Evolutionary conservation across 2,113 vertebrate species (phyloP).

Genomic region (Colossoma macropomum): DNA sequence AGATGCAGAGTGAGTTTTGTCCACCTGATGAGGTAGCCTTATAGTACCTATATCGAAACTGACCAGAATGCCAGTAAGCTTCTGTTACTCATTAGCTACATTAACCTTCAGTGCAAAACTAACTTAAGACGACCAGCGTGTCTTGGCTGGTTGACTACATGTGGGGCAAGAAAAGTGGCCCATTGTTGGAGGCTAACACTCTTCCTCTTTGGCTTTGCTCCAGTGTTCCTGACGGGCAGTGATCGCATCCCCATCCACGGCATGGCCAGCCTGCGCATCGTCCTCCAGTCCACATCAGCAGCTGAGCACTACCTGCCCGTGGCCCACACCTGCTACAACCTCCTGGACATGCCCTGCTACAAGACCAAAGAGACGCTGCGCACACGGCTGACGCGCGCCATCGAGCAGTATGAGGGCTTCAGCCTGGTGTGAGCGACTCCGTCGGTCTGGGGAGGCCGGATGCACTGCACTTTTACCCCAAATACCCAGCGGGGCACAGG

Average conservation of each 20-base stretch:
- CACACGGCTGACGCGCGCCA: slow-evolving; percentile 86
- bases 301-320: slow-evolving; percentile 92
- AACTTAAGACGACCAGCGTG: too few relatives aligned
- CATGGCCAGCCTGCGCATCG: slow-evolving; percentile 92
- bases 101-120: too few relatives aligned
- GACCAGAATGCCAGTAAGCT: too few relatives aligned
- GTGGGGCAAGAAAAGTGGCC: too few relatives aligned
- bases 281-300: slow-evolving; percentile 90
- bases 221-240: slow-evolving; percentile 96
- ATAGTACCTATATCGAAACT: too few relatives aligned
- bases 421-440: slow-evolving; percentile 86
- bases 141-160: too few relatives aligned
- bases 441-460: neutral
- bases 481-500: neutral
- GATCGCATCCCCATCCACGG: slow-evolving; percentile 98
- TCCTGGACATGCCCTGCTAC: slow-evolving; percentile 96
- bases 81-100: too few relatives aligned
- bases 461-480: slow-evolving; percentile 41
- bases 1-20: too few relatives aligned
- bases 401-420: slow-evolving; percentile 97
- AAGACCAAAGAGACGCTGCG: slow-evolving; percentile 89
- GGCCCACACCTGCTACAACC: slow-evolving; percentile 98
- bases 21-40: too few relatives aligned
- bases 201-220: neutral
- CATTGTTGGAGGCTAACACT: neutral